These are phyloP conservation scores for Chydorus sphaericus DNA, from an alignment of 2,888 invertebrate genomes.

Conservation along the genomic window DNA sequence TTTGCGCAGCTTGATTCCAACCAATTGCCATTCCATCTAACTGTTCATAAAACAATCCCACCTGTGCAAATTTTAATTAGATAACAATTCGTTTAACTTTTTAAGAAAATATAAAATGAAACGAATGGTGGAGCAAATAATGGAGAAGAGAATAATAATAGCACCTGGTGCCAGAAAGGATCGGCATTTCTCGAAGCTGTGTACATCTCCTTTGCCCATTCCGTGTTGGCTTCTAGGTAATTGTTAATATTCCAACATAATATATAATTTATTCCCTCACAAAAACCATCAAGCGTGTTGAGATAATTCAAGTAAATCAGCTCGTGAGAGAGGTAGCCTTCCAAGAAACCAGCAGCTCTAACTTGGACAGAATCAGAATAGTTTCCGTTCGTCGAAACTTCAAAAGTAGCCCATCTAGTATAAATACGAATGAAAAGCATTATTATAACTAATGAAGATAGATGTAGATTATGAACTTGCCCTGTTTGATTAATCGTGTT, in stretches of 20 bases:
- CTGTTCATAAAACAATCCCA: slow-evolving; percentile 55
- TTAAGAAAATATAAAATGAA: too few species aligned
- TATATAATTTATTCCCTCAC: slow-evolving; percentile 33
- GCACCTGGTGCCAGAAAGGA: slow-evolving; percentile 74
- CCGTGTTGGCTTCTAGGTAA: slow-evolving; percentile 46
- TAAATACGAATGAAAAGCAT: neutral
- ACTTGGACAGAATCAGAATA: slow-evolving; percentile 68
- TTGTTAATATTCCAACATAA: slow-evolving; percentile 48
- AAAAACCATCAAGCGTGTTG: slow-evolving; percentile 50
- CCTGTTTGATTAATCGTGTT: slow-evolving; percentile 56
- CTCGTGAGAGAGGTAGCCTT: slow-evolving; percentile 66
- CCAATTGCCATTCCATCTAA: slow-evolving; percentile 61
- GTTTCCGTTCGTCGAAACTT: slow-evolving; percentile 56
- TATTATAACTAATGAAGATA: neutral
- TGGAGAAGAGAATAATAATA: too few species aligned
- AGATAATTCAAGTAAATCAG: slow-evolving; percentile 63
- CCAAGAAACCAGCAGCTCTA: slow-evolving; percentile 68
- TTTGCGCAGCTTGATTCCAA: slow-evolving; percentile 50
- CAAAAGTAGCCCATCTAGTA: slow-evolving; percentile 60
- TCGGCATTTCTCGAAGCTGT: slow-evolving; percentile 32
- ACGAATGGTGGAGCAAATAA: too few species aligned
- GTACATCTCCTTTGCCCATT: slow-evolving; percentile 44
- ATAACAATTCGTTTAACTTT: slow-evolving; percentile 30
- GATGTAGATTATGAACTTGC: slow-evolving; percentile 32
- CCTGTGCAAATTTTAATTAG: slow-evolving; percentile 24